Evolutionary conservation across 2,113 vertebrate species (phyloP).

Genomic region (Boleophthalmus pectinirostris): DNA sequence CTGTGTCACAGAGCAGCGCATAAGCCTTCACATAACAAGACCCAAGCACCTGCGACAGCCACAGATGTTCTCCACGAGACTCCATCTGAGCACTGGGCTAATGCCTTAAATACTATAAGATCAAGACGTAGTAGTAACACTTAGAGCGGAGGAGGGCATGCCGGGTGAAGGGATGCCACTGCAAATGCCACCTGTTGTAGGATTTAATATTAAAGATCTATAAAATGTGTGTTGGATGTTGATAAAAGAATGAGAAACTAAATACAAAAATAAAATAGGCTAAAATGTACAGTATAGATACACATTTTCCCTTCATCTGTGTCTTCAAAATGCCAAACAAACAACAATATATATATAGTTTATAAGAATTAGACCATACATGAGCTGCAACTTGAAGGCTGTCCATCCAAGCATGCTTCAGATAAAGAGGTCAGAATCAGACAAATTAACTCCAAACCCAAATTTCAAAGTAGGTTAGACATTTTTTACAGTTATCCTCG

Average conservation of each 20-base stretch:
- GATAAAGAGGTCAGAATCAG: background rate
- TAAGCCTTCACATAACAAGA: slow-evolving; percentile 47
- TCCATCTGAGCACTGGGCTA: slow-evolving; percentile 21
- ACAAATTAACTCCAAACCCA: background rate
- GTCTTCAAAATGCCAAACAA: background rate
- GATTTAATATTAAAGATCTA: background rate
- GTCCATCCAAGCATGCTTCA: background rate
- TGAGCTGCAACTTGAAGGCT: background rate
- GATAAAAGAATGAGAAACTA: background rate
- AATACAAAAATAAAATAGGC: background rate
- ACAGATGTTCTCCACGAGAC: slow-evolving; percentile 57
- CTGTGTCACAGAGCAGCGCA: slow-evolving; percentile 41
- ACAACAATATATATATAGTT: background rate
- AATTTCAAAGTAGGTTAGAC: background rate
- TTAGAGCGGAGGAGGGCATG: slow-evolving; percentile 29
- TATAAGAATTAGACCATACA: background rate
- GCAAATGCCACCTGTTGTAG: background rate
- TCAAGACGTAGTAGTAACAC: slow-evolving; percentile 17
- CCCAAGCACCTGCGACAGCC: slow-evolving; percentile 50
- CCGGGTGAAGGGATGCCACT: slow-evolving; percentile 5
- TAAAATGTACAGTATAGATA: background rate
- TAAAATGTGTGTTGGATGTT: background rate
- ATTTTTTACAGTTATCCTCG: background rate
- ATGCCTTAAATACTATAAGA: slow-evolving; percentile 51
- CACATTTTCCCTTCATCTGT: background rate